Percentiles rank a stretch among this genome's conserved stretches.
phyloP scores from a whole-genome alignment of 2,113 vertebrate species.

The Triplophysa rosa region DNA sequence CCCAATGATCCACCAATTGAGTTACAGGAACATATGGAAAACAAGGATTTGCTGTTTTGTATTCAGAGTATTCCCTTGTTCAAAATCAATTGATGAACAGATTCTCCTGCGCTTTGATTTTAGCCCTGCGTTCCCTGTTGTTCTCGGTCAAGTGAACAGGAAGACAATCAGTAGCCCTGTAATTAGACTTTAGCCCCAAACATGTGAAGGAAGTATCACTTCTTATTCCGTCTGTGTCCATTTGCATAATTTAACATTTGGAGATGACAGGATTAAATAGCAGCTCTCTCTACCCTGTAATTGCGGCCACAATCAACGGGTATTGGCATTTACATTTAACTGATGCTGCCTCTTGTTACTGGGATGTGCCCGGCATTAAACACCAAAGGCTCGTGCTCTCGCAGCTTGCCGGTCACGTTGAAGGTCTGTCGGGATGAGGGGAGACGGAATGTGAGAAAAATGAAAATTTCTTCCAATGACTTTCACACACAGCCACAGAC shows the following conservation, averaged over 20 bases:
- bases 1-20: too few relatives aligned
- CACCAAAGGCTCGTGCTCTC: slow-evolving; percentile 21
- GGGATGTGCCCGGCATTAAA: slow-evolving; percentile 55
- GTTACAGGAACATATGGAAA: too few relatives aligned
- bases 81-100: neutral
- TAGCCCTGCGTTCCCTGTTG: neutral
- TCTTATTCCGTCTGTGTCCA: slow-evolving; percentile 9
- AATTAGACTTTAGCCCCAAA: slow-evolving; percentile 15
- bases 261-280: slow-evolving; percentile 50
- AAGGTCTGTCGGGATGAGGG: slow-evolving; percentile 17
- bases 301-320: slow-evolving; percentile 35
- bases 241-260: slow-evolving; percentile 51
- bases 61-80: neutral
- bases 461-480: slow-evolving; percentile 35
- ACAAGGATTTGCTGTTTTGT: neutral
- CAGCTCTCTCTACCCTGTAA: slow-evolving; percentile 41
- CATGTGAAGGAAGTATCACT: neutral
- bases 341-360: slow-evolving; percentile 34
- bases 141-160: neutral
- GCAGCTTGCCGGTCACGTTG: slow-evolving; percentile 25
- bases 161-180: slow-evolving; percentile 7
- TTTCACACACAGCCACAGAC: neutral
- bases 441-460: slow-evolving; percentile 39
- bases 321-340: slow-evolving; percentile 53
- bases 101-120: neutral